Percentiles rank a stretch among this genome's conserved stretches.
These are phyloP conservation scores for Corythoichthys intestinalis DNA, from an alignment of 2,113 vertebrate species.

Conservation along the genomic window DNA sequence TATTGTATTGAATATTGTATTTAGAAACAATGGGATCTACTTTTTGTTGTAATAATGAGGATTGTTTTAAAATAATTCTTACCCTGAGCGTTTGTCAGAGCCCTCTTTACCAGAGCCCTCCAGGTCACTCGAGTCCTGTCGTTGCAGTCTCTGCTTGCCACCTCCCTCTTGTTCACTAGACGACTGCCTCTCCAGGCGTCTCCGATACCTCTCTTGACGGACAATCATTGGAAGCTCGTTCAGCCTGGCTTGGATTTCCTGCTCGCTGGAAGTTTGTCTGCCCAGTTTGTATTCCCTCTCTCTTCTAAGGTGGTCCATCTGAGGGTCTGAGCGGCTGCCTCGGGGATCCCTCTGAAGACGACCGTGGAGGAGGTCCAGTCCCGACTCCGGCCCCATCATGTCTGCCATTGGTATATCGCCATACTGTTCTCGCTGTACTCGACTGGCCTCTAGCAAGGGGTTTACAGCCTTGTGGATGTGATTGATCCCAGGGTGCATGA, in stretches of 20 bases:
- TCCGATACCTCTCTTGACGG: slow-evolving; percentile 71
- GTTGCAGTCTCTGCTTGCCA: slow-evolving; percentile 74
- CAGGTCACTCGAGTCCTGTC: slow-evolving; percentile 87
- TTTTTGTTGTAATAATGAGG: no score
- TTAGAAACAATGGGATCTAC: no score
- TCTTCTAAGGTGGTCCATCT: slow-evolving; percentile 76
- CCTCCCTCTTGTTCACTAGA: slow-evolving; percentile 78
- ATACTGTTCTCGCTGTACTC: slow-evolving; percentile 63
- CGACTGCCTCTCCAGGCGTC: slow-evolving; percentile 77
- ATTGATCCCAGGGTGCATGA: slow-evolving; percentile 82
- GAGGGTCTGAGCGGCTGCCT: slow-evolving; percentile 75
- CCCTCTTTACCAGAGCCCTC: slow-evolving; percentile 76
- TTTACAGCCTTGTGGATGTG: slow-evolving; percentile 78
- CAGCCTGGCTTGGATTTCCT: slow-evolving; percentile 76
- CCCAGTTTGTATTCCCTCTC: slow-evolving; percentile 74
- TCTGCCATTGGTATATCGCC: slow-evolving; percentile 67
- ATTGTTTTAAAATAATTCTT: neutral
- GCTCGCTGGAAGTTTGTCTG: slow-evolving; percentile 76
- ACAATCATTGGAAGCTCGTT: slow-evolving; percentile 77
- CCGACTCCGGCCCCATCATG: slow-evolving; percentile 62
- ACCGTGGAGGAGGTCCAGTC: slow-evolving; percentile 70
- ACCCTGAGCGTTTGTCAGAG: slow-evolving; percentile 73
- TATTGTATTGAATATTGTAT: no score
- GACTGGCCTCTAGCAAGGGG: slow-evolving; percentile 61
- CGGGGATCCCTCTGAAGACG: slow-evolving; percentile 73